Evolutionary conservation across 2,888 invertebrate genomes (phyloP), one percentile per base, ranked within the genome.

Genomic region (Mythimna vitellina): DNA sequence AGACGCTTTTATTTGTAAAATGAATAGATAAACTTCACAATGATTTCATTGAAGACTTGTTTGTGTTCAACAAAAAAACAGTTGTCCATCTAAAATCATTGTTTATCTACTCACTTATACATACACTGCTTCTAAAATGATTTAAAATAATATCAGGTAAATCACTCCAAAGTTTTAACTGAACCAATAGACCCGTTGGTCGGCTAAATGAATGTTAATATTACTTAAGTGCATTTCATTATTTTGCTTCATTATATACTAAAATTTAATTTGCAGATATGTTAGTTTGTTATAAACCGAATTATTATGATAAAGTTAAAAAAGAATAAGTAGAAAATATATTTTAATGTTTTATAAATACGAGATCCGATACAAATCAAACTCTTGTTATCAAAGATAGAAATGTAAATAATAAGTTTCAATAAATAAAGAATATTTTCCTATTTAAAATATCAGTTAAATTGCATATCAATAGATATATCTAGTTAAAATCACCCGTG

Each of bases 351-450:
- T 88, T 46, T 83, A 89, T 86, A 88, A 88, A 89, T 89, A 91
- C 88, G 92, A 92, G 92, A 92, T 92, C 92, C 87, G 83, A 87
- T 81, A 85, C 73, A 85, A 86, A 89, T 79, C 72, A 76, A 86
- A 83, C 67, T 83, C 82, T 35, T n/a, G 54, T 63, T 78, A 76
- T 72, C 81, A 76, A 82, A 74, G 67, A 80, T 66, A 81, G 62
- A 80, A 77, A 78, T 65, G 66, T 80, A 80, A 80, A 81, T 82
- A 82, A 75, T 83, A 76, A 76, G 70, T 82, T 81, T 71, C 67
- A 85, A 86, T 87, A 78, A 86, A 85, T 84, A 87, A 86, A 85
- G 74, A 73, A 82, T 81, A 76, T 75, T 83, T 84, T 82, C 69
- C 74, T 86, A 82, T 68, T 81, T 74, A 80, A 80, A 65, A 80